These are phyloP conservation scores for Phyllopteryx taeniolatus DNA, from an alignment of 2,113 vertebrate species.

Conservation along the genomic window DNA sequence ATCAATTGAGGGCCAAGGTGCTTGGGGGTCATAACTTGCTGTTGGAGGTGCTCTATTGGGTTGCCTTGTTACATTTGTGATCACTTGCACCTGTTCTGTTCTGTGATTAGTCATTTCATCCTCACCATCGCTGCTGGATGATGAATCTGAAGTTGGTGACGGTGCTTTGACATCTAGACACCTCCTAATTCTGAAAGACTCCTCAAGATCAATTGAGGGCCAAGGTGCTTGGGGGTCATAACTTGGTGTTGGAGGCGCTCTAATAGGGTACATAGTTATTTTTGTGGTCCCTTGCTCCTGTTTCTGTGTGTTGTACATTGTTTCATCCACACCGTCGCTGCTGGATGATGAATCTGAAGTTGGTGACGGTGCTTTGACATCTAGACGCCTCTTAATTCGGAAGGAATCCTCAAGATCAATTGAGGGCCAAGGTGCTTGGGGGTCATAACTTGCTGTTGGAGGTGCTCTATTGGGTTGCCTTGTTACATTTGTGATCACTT, in stretches of 20 bases:
- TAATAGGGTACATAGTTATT: too few relatives aligned
- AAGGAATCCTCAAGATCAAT: not conserved
- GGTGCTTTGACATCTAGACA: not conserved
- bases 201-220: not conserved
- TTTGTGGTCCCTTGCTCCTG: fast-evolving
- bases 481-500: fast-evolving
- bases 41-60: not conserved
- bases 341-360: slow-evolving; percentile 17
- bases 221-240: not conserved
- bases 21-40: fast-evolving
- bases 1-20: not conserved
- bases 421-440: not conserved
- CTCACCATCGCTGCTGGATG: slow-evolving; percentile 27
- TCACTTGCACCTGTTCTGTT: not conserved
- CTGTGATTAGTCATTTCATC: not conserved
- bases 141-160: slow-evolving; percentile 9
- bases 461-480: not conserved
- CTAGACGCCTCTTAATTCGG: slow-evolving; percentile 2
- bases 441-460: not conserved
- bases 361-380: slow-evolving; percentile 11
- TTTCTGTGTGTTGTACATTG: not conserved
- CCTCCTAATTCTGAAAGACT: not conserved
- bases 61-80: fast-evolving
- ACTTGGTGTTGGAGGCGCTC: fast-evolving
- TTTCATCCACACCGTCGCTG: slow-evolving; percentile 21